These are phyloP conservation scores for Baccha elongata DNA, from an alignment of 2,888 invertebrate genomes.

Conservation along the genomic window DNA sequence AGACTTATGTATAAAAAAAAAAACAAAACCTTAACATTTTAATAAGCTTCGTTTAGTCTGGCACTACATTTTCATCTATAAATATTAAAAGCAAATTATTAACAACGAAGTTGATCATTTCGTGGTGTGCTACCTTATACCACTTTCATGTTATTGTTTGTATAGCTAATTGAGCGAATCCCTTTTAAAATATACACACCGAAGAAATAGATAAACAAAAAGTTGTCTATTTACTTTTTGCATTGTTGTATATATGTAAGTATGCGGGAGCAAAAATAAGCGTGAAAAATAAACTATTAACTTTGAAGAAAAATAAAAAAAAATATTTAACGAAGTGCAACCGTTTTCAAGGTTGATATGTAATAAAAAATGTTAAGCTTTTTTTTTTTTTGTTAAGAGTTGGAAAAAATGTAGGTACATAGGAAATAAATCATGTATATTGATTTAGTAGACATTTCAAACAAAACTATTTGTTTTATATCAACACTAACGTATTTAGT, in stretches of 20 bases:
- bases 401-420: background rate
- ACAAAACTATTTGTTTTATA: background rate
- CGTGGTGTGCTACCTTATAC: slow-evolving; percentile 43
- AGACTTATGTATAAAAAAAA: slow-evolving; percentile 37
- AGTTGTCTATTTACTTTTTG: slow-evolving; percentile 50
- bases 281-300: slow-evolving; percentile 38
- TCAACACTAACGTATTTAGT: too few relatives aligned
- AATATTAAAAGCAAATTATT: slow-evolving; percentile 10
- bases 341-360: slow-evolving; percentile 47
- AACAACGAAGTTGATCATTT: slow-evolving; percentile 17
- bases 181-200: slow-evolving; percentile 41
- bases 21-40: slow-evolving; percentile 27
- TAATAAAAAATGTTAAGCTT: slow-evolving; percentile 21
- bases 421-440: background rate
- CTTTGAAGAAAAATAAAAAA: slow-evolving; percentile 15
- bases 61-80: background rate
- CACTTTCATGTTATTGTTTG: slow-evolving; percentile 52
- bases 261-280: slow-evolving; percentile 23
- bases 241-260: background rate
- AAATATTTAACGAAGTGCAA: slow-evolving; percentile 59
- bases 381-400: slow-evolving; percentile 5
- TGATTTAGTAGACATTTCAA: background rate
- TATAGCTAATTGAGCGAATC: slow-evolving; percentile 72
- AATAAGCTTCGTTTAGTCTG: slow-evolving; percentile 60
- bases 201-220: slow-evolving; percentile 22